phyloP scores from a whole-genome alignment of 2,113 vertebrate species.

The Dissostichus mawsoni region DNA sequence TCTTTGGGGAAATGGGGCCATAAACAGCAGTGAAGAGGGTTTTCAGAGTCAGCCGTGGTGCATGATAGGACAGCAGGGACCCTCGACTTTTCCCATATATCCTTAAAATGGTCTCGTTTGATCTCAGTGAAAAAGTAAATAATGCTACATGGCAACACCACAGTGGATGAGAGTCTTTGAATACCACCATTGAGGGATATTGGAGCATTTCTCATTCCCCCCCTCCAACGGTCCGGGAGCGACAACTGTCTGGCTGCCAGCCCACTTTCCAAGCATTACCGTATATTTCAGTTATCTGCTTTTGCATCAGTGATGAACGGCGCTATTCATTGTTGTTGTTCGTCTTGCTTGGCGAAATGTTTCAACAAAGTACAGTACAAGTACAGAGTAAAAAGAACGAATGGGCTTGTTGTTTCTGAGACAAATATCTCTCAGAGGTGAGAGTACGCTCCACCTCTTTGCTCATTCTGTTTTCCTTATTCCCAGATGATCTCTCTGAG shows the following conservation, averaged over 20 bases:
- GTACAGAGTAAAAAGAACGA: slow-evolving; percentile 40
- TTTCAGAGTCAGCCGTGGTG: slow-evolving; percentile 44
- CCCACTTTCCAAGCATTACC: slow-evolving; percentile 56
- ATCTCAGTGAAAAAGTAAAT: slow-evolving; percentile 52
- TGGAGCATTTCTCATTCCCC: slow-evolving; percentile 59
- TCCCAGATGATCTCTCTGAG: slow-evolving; percentile 34
- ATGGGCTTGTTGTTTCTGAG: slow-evolving; percentile 56
- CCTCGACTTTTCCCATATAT: slow-evolving; percentile 36
- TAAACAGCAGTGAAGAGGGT: slow-evolving; percentile 34
- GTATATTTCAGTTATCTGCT: slow-evolving; percentile 72
- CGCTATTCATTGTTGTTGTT: slow-evolving; percentile 55
- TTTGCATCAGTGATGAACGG: slow-evolving; percentile 59
- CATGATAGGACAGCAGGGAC: slow-evolving; percentile 51
- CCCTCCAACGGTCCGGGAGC: slow-evolving; percentile 22
- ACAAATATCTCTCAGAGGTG: slow-evolving; percentile 60
- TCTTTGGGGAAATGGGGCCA: slow-evolving; percentile 22
- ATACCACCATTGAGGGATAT: slow-evolving; percentile 43
- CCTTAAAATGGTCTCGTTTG: slow-evolving; percentile 47
- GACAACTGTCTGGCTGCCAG: slow-evolving; percentile 44
- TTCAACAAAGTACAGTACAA: slow-evolving; percentile 23
- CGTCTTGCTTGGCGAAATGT: slow-evolving; percentile 42
- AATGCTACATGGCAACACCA: slow-evolving; percentile 30
- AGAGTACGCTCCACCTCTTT: slow-evolving; percentile 46
- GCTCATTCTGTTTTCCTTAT: slow-evolving; percentile 38
- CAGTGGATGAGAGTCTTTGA: slow-evolving; percentile 43